Percentiles rank a stretch among this genome's conserved stretches.
Conservation (phyloP, 2,888 invertebrate genomes). For the Cyclophora punctaria region DNA sequence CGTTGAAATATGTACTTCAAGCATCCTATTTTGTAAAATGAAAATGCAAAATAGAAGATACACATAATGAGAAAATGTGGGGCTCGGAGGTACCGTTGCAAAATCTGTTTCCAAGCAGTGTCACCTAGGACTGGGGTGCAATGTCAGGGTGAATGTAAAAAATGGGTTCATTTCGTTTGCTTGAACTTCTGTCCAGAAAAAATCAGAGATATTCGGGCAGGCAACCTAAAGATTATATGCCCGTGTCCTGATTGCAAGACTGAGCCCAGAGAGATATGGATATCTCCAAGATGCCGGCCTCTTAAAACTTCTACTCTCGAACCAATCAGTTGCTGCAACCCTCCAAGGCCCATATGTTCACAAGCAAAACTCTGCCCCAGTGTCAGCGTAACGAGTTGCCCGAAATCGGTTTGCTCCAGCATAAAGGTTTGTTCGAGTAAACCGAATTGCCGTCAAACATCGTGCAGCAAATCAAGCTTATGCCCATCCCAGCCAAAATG, state of each 20-base stretch:
- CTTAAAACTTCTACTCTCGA: slow-evolving; percentile 18
- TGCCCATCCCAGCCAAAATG: too few species aligned
- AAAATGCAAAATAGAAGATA: background rate
- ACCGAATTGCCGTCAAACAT: too few species aligned
- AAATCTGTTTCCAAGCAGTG: slow-evolving; percentile 37
- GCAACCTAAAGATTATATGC: slow-evolving; percentile 36
- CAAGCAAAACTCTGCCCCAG: too few species aligned
- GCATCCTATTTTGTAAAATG: background rate
- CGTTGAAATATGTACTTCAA: background rate
- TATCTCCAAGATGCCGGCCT: background rate
- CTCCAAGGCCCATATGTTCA: too few species aligned
- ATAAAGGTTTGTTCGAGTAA: too few species aligned
- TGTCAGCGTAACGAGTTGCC: too few species aligned
- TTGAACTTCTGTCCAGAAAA: slow-evolving; percentile 40
- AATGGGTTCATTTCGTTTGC: slow-evolving; percentile 48
- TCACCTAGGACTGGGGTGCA: slow-evolving; percentile 38
- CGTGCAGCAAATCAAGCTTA: too few species aligned
- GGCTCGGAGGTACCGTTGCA: slow-evolving; percentile 43
- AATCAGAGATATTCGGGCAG: slow-evolving; percentile 41
- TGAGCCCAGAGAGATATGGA: slow-evolving; percentile 16
- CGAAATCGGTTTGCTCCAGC: too few species aligned
- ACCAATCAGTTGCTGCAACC: slow-evolving; percentile 13
- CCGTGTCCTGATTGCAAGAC: slow-evolving; percentile 39
- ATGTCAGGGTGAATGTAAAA: slow-evolving; percentile 45
- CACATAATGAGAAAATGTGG: slow-evolving; percentile 9